Percentiles rank a stretch among this genome's conserved stretches.
phyloP scores from a whole-genome alignment of 2,888 invertebrate species.

The Caenorhabditis sinica region DNA sequence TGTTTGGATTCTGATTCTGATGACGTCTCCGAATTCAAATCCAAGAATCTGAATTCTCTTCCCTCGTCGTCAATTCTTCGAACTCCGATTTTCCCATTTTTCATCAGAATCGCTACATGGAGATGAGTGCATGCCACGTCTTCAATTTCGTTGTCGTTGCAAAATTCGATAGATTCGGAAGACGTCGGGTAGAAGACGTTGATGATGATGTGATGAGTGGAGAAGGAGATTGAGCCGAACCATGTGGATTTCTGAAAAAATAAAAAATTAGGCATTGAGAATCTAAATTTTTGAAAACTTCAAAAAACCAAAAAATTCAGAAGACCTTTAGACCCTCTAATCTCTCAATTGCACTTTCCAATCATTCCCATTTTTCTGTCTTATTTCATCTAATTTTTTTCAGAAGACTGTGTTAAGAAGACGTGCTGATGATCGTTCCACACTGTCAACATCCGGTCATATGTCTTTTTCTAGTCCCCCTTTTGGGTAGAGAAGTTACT shows the following conservation, averaged over 20 bases:
- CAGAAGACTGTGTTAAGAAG: neutral
- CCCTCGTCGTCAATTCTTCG: conserved; percentile 27
- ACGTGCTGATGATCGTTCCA: neutral
- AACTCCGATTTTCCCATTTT: neutral
- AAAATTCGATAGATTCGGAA: conserved; percentile 5
- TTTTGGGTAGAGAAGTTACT: neutral
- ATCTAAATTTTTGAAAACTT: neutral
- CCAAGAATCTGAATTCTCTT: neutral
- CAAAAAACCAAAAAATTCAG: no score
- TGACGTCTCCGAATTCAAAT: neutral
- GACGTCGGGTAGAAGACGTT: conserved; percentile 1
- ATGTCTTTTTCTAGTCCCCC: neutral
- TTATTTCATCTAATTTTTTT: neutral
- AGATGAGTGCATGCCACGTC: conserved; percentile 45
- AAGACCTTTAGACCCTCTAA: neutral
- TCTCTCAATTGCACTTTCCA: neutral
- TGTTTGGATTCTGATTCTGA: neutral
- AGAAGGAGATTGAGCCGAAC: conserved; percentile 36
- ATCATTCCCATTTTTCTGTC: neutral
- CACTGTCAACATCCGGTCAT: conserved; percentile 5
- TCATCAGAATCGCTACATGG: conserved; percentile 46
- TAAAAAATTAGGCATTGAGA: neutral
- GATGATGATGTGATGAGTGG: neutral
- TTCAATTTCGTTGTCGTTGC: neutral
- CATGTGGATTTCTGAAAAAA: conserved; percentile 47